Evolutionary conservation across 2,888 invertebrate genomes (phyloP), one percentile per base, ranked within the genome.

Genomic region (Campaea margaritaria): DNA sequence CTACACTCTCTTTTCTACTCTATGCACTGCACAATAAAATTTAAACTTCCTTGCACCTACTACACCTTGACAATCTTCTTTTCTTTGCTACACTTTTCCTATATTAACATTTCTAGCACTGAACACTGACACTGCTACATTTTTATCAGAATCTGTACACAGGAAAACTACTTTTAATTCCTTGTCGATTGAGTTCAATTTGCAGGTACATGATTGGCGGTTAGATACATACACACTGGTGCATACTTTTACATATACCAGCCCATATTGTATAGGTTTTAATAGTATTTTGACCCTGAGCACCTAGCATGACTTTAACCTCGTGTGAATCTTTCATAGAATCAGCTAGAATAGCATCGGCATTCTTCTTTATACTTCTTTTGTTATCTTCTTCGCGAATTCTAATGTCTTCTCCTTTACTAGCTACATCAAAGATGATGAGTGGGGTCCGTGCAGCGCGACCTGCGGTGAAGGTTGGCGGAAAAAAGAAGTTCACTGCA

Each of bases 391-490:
- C 10, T 3, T 51, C 42, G 10, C 36, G 51, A 31, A 27, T 12
- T 47, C 34, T 42, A 36, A 42, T 43, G 4, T 31, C 28, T 42
- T 21, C 13, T 12, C 43, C 64, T 72, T 79, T 87, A 57, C 65
- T 76, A 98, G 99, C 82, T 99, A 96, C 92, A 96, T 98, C 77
- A 96, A 97, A 65, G 98, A 98, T 62, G 89, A 87, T 10, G 96
- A 97, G 53, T 99, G 98, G 98, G 95, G 97, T 1, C 95, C 96
- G 0, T 99, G 99, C 91, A 97, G 97, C 74, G 96, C 96, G 0
- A 96, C 96, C 0, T 99, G 99, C 81, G 99, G 99, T 0, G 96
- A 97, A 82, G 99, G 99, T 0, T 93, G 96, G 71, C 93, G 96
- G n/a, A 95, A 95, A 67, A 95, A 98, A 34, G 95, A 96, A 73